Evolutionary conservation across 2,797 vertebrate species (phyloP), one percentile per base, ranked within the genome.

Genomic region (Florisuga fusca): DNA sequence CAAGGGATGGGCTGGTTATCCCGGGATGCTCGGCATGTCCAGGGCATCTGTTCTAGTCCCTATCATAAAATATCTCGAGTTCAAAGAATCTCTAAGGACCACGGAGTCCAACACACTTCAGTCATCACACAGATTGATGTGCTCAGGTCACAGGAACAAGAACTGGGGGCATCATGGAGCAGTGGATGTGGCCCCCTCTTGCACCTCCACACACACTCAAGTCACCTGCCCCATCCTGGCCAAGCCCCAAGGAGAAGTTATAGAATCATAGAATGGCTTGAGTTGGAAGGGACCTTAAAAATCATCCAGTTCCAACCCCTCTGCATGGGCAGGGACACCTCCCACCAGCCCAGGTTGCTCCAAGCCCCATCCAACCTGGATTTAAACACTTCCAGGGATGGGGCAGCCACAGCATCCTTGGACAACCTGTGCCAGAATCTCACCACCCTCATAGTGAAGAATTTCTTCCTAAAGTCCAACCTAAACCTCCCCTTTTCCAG

Each of bases 61-160:
- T 26, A 53, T 3, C 34, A 26, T 9, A 19, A 3, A 46, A 21
- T 21, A 46, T 12, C 38, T 48, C 27, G 19, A 1, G 15, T 0
- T 50, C 69, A 50, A 46, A 79, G 55, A 57, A 59, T 34, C 59
- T 38, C 1, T 23, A 15, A 9, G 10, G 43, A 53, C 33, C 83
- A 53, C 12, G 10, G 16, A 18, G 8, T 14, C 58, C 58, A 38
- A 6, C 33, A 26, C 45, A 4, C 29, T 43, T 12, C 31, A 20
- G 13, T 12, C 46, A 50, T 14, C 55, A 17, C n/a, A 12, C 20
- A 10, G 9, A 7, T 0, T 0, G 1, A 2, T 0, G 1, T 7
- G 20, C 27, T 21, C 2, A 3, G 16, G 26, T 58, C 5, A 2
- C 0, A 55, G 78, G 75, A 19, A 21, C 61, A 29, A 76, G 48